Base-by-base conservation (phyloP, 2,113 vertebrate species). In the Dicaeum eximium region DNA sequence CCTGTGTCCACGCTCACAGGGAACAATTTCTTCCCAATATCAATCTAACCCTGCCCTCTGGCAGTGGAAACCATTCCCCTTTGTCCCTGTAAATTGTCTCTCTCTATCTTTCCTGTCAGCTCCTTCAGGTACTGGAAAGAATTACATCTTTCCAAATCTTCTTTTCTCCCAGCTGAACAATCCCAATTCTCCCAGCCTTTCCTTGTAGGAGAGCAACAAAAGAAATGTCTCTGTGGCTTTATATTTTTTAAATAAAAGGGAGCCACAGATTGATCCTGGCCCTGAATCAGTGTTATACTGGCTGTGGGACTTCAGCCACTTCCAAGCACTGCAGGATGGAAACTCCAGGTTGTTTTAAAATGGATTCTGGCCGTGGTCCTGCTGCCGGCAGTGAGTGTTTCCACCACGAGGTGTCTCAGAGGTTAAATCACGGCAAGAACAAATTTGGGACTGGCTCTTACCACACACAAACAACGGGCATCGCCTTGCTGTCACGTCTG, bases 401-500 rank as follows among this genome's bases (percentile, higher is more conserved):
- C 94, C 74, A 88, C 98, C 98, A 95, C 97, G 96, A 98, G 98
- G 98, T 97, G 98, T 97, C 98, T 98, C 98, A 95, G 85, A 97
- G 94, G 94, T 96, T 69, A 69, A 88, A 92, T 79, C n/a, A 4
- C 92, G 92, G 88, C 65, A 31, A 61, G 65, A 72, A 66, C 37
- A 37, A 75, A 42, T 48, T 33, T 23, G 64, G 40, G 74, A 78
- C 37, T n/a, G 38, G 57, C 27, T 80, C 50, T 50, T 37, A 15
- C 12, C 9, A 35, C 73, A 28, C 30, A 53, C 61, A 13, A 70
- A 45, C 65, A 61, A n/a, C 30, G 33, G 62, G 18, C 42, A 19
- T 23, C 1, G 0, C 42, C 72, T 61, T 0, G 0, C 35, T 28
- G 21, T 57, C 45, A 27, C 25, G 12, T 65, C 38, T 37, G 30